Base-by-base conservation (phyloP, 2,888 invertebrate genomes). In the Calameuta filiformis region DNA sequence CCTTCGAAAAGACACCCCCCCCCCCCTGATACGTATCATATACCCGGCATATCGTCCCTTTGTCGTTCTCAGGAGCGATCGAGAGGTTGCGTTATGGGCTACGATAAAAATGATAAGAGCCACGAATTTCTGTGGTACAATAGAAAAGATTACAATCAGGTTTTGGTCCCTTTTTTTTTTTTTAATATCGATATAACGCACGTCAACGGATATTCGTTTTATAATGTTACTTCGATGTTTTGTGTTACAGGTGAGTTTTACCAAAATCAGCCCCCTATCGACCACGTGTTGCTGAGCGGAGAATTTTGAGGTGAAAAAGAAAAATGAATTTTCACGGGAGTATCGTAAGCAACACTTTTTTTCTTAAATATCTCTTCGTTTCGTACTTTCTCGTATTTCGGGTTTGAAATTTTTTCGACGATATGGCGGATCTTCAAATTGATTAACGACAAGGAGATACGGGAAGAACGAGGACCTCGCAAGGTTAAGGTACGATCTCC, bases 161-260 rank as follows among this genome's bases (percentile, higher is more conserved):
- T 69, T n/a, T 9, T 12, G 15, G 30, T 75, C n/a, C 33, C n/a
- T 81, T 75, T 69, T 37, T 76, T 33, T 77, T 77, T 77, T 80
- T 77, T 80, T 15, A 6, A 23, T 56, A 23, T 23, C 23, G 23
- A 23, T 56, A 23, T 56, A 56, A 15, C 40, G 6, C 23, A 2
- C 2, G 0, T 56, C 40, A 23, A 15, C 1, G 15, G 1, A 56
- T 56, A 23, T 9, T 23, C 40, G 9, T 56, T 23, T 23, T 56
- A 9, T 56, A 56, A 56, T 0, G 40, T 15, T 56, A 9, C 23
- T 56, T 9, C 0, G 1, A 4, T 56, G 15, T 9, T 56, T 56
- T 56, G 40, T 83, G 78, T 86, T 85, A 35, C 83, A 85, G 85
- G 86, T 86, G 81, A 85, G 83, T 73, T 68, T 23, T 1, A 6